Evolutionary conservation across 2,888 invertebrate species (phyloP), one percentile per base, ranked within the genome.

Genomic region (Drosophila algonquin): DNA sequence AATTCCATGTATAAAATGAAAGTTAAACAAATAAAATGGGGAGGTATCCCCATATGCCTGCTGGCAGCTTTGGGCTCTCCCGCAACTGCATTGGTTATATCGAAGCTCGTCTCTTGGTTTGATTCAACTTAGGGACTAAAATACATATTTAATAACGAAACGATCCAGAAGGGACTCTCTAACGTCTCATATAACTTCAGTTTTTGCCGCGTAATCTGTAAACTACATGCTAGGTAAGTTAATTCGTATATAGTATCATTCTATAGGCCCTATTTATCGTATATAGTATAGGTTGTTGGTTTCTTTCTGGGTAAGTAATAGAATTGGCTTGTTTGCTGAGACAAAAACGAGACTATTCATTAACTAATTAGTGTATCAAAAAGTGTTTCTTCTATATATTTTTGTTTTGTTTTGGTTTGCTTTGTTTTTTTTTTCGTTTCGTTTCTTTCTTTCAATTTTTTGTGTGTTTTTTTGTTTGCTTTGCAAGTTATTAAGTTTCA

Each of bases 291-390:
- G 72, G 58, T 68, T 62, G 52, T 73, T 76, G 64, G 55, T 58
- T 70, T 70, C 71, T 60, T 75, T 56, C 47, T 44, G 47, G 51
- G 54, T 55, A 60, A 75, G 67, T 57, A 54, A 53, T 64, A 74
- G 61, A 83, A 72, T 72, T 76, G 73, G 64, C 61, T 72, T 73
- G 40, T 48, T 76, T 75, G 73, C 56, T 71, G 45, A 69, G 75
- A 80, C 71, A 73, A 81, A 77, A 73, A 75, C 75, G 59, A 76
- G 79, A 72, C 73, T 61, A 70, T 72, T 71, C 65, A 75, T 63
- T 77, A 75, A 80, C 65, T 80, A 69, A 82, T 72, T 75, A 64
- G 63, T 69, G 64, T 73, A 68, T 64, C 71, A 69, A 59, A 73
- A 72, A 63, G 58, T 69, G 65, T 58, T 47, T 52, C 53, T 55